Evolutionary conservation across 1,140 invertebrate genomes (phyloP).

Genomic region (Drosophila lacteicornis): DNA sequence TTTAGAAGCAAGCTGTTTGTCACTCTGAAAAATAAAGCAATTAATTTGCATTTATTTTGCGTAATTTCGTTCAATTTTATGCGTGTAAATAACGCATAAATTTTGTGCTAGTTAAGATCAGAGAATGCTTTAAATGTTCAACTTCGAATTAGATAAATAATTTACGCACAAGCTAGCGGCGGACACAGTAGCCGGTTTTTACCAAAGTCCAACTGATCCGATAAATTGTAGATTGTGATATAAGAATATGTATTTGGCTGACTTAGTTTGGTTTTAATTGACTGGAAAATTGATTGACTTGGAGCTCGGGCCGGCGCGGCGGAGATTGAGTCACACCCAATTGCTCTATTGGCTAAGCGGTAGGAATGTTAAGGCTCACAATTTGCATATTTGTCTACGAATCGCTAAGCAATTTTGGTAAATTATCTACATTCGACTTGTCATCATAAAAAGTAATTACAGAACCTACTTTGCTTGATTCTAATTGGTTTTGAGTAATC

Average conservation of each 20-base stretch:
- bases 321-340: slow-evolving; percentile 39
- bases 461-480: slow-evolving; percentile 4
- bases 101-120: slow-evolving; percentile 56
- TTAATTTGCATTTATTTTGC: slow-evolving; percentile 62
- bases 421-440: slow-evolving; percentile 38
- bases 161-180: slow-evolving; percentile 26
- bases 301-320: slow-evolving; percentile 1
- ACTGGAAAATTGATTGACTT: slow-evolving; percentile 60
- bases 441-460: slow-evolving; percentile 47
- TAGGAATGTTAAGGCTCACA: slow-evolving; percentile 24
- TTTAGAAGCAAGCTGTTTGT: slow-evolving; percentile 19
- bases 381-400: slow-evolving; percentile 56
- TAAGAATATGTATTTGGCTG: slow-evolving; percentile 42
- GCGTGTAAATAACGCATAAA: slow-evolving; percentile 70
- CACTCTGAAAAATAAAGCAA: slow-evolving; percentile 23
- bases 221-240: slow-evolving; percentile 55
- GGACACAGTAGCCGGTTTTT: slow-evolving; percentile 47
- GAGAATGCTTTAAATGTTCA: slow-evolving; percentile 61
- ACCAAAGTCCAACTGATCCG: slow-evolving; percentile 26
- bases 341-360: slow-evolving; percentile 4
- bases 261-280: slow-evolving; percentile 60
- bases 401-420: slow-evolving; percentile 28
- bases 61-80: slow-evolving; percentile 32
- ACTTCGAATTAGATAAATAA: slow-evolving; percentile 37
- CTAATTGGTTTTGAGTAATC: slow-evolving; percentile 33